phyloP scores from a whole-genome alignment of 2,113 vertebrate species.

The Falco punctatus region DNA sequence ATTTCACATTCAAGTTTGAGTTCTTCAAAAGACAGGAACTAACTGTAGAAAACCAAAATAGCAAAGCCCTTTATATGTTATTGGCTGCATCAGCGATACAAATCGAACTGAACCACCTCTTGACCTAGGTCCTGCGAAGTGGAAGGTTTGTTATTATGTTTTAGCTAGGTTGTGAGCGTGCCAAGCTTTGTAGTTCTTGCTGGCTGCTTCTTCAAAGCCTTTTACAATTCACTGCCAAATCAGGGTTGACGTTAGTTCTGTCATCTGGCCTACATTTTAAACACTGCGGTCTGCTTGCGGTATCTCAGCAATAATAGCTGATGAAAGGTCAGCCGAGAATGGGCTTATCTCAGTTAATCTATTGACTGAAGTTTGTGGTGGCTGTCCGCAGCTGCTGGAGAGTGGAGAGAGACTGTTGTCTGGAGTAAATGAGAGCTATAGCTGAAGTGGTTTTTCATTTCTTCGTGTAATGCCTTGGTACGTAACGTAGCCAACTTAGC shows the following conservation, averaged over 20 bases:
- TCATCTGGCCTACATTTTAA: not conserved
- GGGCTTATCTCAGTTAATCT: not conserved
- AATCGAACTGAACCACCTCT: not conserved
- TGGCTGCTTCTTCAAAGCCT: conserved; percentile 44
- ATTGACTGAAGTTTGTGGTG: not conserved
- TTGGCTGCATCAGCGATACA: not conserved
- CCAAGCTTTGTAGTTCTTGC: not conserved
- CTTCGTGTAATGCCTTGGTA: not conserved
- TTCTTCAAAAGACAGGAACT: not conserved
- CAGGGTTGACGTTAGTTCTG: not conserved
- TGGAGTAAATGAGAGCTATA: not conserved
- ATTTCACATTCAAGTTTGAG: not conserved
- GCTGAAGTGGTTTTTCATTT: not conserved
- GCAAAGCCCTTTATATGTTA: not conserved
- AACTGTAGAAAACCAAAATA: not conserved
- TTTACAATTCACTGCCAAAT: not conserved
- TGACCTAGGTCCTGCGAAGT: not conserved
- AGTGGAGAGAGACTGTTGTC: not conserved
- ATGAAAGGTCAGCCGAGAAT: not conserved
- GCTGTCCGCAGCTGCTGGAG: not conserved
- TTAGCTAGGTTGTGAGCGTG: not conserved
- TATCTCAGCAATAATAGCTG: not conserved
- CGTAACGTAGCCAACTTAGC: not conserved
- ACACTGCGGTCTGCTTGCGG: not conserved
- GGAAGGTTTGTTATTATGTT: not conserved